Base-by-base conservation (phyloP, 2,888 invertebrate species). In the Entomobrya multifasciata region DNA sequence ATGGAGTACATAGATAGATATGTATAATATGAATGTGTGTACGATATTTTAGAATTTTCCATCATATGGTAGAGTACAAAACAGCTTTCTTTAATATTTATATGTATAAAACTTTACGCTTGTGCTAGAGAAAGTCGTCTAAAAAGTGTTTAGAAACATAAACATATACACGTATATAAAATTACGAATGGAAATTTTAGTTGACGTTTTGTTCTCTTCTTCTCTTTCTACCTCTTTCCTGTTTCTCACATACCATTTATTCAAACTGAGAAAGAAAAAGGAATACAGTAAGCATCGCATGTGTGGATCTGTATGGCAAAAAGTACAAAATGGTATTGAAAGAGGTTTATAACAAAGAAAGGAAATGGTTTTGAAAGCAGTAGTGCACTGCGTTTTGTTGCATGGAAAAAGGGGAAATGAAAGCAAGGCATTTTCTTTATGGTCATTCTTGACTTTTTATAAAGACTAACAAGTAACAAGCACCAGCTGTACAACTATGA, bases 151-250 rank as follows among this genome's bases (percentile, higher is more conserved):
- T 36, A 36, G 36, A 36, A 36, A 60, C 27, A 13, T 25, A 65
- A 17, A 30, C 62, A 6, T 62, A 41, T 13, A 17, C 11, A 41
- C 20, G 22, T 70, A 27, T 82, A 60, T 72, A 36, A 74, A 55
- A 82, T 67, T 74, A 67, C 62, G 65, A 83, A 83, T 76, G 83
- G 83, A 83, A 76, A 83, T 83, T 67, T 76, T 76, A 76, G 76
- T 76, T 76, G 83, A 76, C 83, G 76, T 76, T 82, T 30, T 74
- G 47, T 49, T 74, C n/a, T n/a, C n/a, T n/a, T 82, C 65, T 62
- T 60, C 44, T 44, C 49, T 65, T 52, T 22, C 47, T 41, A 5
- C 13, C n/a, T n/a, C n/a, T 20, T 62, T n/a, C 25, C 47, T 30
- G n/a, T 27, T 30, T 36, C 6, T n/a, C 20, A 15, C 30, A n/a